Conservation (phyloP, 2,113 vertebrate genomes). For the Tupaia chinensis region DNA sequence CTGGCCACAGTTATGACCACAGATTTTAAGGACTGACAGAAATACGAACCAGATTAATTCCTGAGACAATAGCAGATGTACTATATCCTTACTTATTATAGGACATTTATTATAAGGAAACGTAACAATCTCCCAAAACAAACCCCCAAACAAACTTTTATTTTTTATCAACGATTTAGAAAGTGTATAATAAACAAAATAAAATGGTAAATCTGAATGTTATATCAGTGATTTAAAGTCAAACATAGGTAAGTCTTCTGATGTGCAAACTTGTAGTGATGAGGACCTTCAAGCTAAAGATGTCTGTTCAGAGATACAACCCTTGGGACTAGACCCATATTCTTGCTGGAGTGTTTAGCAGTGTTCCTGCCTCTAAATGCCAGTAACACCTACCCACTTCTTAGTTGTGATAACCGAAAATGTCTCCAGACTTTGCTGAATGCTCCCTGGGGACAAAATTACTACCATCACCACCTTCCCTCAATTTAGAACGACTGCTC, state of each 20-base stretch:
- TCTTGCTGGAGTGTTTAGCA: neutral
- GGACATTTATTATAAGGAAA: neutral
- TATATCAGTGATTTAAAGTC: neutral
- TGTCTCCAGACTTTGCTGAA: neutral
- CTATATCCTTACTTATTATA: neutral
- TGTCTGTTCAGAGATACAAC: neutral
- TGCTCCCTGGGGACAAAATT: neutral
- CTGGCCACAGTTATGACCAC: neutral
- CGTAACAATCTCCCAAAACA: neutral
- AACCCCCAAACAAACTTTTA: neutral
- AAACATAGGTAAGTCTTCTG: neutral
- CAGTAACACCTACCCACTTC: neutral
- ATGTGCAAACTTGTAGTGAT: neutral
- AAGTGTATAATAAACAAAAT: neutral
- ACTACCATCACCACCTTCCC: neutral
- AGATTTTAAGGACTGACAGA: slow-evolving; percentile 38
- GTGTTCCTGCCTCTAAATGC: neutral
- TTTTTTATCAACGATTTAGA: neutral
- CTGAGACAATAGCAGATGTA: neutral
- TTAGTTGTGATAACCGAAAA: neutral
- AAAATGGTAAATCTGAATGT: neutral
- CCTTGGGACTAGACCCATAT: neutral
- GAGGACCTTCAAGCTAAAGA: neutral
- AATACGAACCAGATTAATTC: neutral
- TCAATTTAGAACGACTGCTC: neutral